These are phyloP conservation scores for Drosophila flavopinicola DNA, from an alignment of 2,888 invertebrate species.

Conservation along the genomic window DNA sequence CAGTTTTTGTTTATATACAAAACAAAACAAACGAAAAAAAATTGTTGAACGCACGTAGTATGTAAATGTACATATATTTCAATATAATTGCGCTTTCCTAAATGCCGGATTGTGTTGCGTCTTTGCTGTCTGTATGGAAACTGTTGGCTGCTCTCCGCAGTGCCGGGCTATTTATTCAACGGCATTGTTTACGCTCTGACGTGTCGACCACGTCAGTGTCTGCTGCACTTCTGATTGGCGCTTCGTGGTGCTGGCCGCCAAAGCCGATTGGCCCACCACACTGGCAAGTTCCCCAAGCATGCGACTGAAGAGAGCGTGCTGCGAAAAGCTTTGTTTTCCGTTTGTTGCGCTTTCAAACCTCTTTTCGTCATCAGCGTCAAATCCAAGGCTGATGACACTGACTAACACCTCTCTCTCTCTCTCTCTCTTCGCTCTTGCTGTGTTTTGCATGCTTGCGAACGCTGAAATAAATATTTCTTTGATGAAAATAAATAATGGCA, in stretches of 20 bases:
- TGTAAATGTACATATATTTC: constrained; percentile 23
- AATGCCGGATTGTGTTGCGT: constrained; percentile 59
- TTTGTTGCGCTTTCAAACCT: constrained; percentile 37
- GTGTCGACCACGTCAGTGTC: constrained; percentile 65
- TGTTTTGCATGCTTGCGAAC: constrained; percentile 2
- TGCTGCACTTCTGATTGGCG: constrained; percentile 61
- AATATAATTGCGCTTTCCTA: constrained; percentile 29
- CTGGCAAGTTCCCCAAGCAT: constrained; percentile 45
- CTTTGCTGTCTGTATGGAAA: constrained; percentile 80
- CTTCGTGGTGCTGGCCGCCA: constrained; percentile 62
- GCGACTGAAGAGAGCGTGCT: constrained; percentile 21
- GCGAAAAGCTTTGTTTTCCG: constrained; percentile 32
- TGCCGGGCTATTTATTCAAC: constrained; percentile 80
- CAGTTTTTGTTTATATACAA: constrained; percentile 46
- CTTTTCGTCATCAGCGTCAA: constrained; percentile 20
- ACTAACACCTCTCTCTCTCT: not conserved
- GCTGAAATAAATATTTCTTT: constrained; percentile 11
- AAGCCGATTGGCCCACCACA: constrained; percentile 66
- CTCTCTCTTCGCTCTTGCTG: constrained; percentile 1
- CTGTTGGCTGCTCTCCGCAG: constrained; percentile 75
- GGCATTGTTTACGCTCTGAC: constrained; percentile 58
- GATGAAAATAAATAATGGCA: constrained; percentile 18
- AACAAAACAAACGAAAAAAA: constrained; percentile 27
- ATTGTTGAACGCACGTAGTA: constrained; percentile 32
- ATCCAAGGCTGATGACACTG: constrained; percentile 51